These are phyloP conservation scores for Darwinula stevensoni DNA, from an alignment of 2,888 invertebrate genomes.

Conservation along the genomic window DNA sequence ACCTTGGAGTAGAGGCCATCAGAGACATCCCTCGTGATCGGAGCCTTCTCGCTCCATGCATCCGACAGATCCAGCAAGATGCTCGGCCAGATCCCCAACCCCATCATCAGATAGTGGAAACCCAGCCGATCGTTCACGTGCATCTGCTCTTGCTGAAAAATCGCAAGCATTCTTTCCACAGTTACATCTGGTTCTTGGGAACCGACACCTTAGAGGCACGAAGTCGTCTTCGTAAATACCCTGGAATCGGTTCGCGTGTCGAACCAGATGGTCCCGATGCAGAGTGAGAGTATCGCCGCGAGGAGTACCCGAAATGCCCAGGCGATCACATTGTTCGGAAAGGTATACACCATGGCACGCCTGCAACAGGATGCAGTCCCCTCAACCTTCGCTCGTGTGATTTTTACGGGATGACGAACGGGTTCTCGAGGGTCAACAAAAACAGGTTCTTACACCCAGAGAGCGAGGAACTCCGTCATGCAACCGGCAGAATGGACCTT, in stretches of 20 bases:
- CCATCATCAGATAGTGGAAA: conserved; percentile 56
- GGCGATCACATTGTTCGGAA: conserved; percentile 48
- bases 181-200: neutral
- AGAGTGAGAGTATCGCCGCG: conserved; percentile 47
- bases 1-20: conserved; percentile 48
- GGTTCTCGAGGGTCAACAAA: too few species aligned
- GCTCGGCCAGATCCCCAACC: conserved; percentile 45
- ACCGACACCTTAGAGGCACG: neutral
- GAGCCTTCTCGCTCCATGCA: conserved; percentile 18
- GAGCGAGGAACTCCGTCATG: conserved; percentile 35
- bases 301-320: conserved; percentile 46
- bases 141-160: conserved; percentile 13
- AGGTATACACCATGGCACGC: conserved; percentile 34
- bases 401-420: too few species aligned
- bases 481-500: conserved; percentile 30
- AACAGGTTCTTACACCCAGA: conserved; percentile 29
- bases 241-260: conserved; percentile 27
- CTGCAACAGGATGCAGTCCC: conserved; percentile 14
- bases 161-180: conserved; percentile 3
- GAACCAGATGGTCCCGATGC: conserved; percentile 66
- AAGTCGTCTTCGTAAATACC: conserved; percentile 9
- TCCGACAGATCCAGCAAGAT: conserved; percentile 25
- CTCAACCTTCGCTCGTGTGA: too few species aligned
- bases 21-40: conserved; percentile 46
- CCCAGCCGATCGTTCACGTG: conserved; percentile 28